Evolutionary conservation across 2,113 vertebrate species (phyloP), one percentile per base, ranked within the genome.

Genomic region (Marmota flaviventris): DNA sequence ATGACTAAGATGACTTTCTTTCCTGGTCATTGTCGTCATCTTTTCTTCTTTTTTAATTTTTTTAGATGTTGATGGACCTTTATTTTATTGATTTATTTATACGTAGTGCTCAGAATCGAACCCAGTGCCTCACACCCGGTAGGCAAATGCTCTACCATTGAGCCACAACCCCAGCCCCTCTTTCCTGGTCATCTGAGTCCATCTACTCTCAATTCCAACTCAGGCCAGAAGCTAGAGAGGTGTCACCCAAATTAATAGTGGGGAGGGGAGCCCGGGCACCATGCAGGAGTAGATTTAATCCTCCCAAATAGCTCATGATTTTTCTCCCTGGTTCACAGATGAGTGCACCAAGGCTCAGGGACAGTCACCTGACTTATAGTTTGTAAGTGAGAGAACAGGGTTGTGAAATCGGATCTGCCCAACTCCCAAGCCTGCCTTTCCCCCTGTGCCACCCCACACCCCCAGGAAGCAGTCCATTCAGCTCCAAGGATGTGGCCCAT

Each of bases 391-490:
- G 51, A 70, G 13, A 42, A 63, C 0, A 22, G 69, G 79, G 27
- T 70, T 85, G 61, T 27, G 11, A 53, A 78, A 82, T 3, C 8
- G 18, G 78, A 4, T n/a, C 51, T n/a, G 39, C 42, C 53, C n/a
- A 29, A 25, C 48, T 34, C 69, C 61, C 17, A 16, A 14, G n/a
- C 53, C 37, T 29, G 2, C 61, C 18, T 25, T 24, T 25, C 24
- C 32, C 29, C 0, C 17, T 8, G 70, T 2, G 34, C 29, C 2
- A 7, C 3, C 4, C 6, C 16, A 4, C 3, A 9, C 7, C 34
- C 37, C 69, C 4, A 0, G 37, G 63, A 63, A 34, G 34, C 18
- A 65, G 42, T 51, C 45, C 67, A 14, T 29, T 25, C 61, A 48
- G 61, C 2, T 73, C 63, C 51, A 63, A 78, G 4, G 7, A 56